A percentile compares a stretch with the other conserved stretches of the same genome.
phyloP scores from a whole-genome alignment of 35 echinoderm and acorn worm genomes.

The Eucidaris tribuloides region DNA sequence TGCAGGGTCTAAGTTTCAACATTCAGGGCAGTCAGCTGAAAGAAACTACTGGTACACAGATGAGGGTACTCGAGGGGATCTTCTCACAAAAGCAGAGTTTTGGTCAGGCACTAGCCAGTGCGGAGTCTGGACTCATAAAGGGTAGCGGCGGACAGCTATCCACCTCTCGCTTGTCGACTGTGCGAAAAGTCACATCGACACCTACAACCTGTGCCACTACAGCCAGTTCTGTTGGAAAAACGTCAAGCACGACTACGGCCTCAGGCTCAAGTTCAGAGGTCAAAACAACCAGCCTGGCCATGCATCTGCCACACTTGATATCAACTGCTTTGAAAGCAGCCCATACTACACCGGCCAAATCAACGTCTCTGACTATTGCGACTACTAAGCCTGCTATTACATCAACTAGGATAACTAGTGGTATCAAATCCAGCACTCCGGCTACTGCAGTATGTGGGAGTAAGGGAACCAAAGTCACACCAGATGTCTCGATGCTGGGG shows the following conservation, averaged over 20 bases:
- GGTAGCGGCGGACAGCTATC: neutral
- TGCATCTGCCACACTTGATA: slow-evolving; percentile 25
- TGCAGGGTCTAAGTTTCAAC: slow-evolving; percentile 64
- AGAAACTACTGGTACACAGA: slow-evolving; percentile 18
- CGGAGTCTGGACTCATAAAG: neutral
- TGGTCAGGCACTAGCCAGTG: neutral
- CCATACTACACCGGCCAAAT: neutral
- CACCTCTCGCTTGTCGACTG: no score
- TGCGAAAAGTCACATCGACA: neutral
- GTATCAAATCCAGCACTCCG: slow-evolving; percentile 8
- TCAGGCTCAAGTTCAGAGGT: neutral
- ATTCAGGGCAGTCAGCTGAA: slow-evolving; percentile 57
- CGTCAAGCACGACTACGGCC: neutral
- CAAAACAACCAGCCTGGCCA: slow-evolving; percentile 28
- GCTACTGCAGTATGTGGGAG: neutral
- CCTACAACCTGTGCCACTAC: neutral
- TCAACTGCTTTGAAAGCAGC: slow-evolving; percentile 19
- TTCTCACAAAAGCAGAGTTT: slow-evolving; percentile 32
- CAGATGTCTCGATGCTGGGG: slow-evolving; percentile 44
- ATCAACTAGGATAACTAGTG: neutral
- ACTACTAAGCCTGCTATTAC: neutral
- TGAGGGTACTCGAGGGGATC: slow-evolving; percentile 59
- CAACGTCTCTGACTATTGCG: neutral
- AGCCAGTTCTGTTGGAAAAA: neutral
- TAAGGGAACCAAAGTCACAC: slow-evolving; percentile 18